A percentile compares a stretch with the other conserved stretches of the same genome.
Evolutionary conservation across 2,888 invertebrate species (phyloP).

Genomic region (Clistopyga incitator): DNA sequence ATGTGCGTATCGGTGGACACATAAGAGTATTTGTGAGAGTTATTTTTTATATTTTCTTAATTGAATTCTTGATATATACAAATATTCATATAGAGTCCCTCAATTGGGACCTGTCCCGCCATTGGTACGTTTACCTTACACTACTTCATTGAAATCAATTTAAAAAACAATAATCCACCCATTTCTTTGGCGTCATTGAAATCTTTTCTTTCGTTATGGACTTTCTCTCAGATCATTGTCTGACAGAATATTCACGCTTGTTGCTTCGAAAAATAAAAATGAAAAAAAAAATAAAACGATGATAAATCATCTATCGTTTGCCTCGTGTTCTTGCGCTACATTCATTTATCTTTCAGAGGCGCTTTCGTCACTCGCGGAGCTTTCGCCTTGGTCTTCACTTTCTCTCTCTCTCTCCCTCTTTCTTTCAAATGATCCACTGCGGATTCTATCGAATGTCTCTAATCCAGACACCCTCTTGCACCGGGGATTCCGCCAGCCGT

Average conservation of each 20-base stretch:
- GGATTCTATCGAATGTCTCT: constrained; percentile 46
- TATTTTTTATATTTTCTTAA: too few relatives aligned
- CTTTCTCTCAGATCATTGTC: background rate
- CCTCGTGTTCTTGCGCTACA: background rate
- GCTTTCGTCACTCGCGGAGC: background rate
- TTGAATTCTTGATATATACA: too few relatives aligned
- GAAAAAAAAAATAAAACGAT: background rate
- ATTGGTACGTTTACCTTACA: too few relatives aligned
- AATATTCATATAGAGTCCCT: too few relatives aligned
- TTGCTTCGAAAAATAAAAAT: background rate
- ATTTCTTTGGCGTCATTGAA: too few relatives aligned
- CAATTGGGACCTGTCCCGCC: too few relatives aligned
- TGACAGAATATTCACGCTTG: background rate
- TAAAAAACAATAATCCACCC: too few relatives aligned
- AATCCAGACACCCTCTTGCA: constrained; percentile 1
- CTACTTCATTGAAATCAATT: too few relatives aligned
- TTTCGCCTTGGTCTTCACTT: constrained; percentile 3
- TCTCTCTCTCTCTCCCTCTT: constrained; percentile 2
- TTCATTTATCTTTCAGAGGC: constrained; percentile 10
- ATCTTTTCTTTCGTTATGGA: too few relatives aligned
- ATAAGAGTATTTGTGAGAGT: too few relatives aligned
- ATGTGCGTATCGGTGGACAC: too few relatives aligned
- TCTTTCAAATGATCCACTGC: constrained; percentile 12
- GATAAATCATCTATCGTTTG: constrained; percentile 17
- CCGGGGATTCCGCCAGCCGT: constrained; percentile 22